Conservation (phyloP, 2,888 invertebrate genomes). For the Disparrhopalites patrizii region DNA sequence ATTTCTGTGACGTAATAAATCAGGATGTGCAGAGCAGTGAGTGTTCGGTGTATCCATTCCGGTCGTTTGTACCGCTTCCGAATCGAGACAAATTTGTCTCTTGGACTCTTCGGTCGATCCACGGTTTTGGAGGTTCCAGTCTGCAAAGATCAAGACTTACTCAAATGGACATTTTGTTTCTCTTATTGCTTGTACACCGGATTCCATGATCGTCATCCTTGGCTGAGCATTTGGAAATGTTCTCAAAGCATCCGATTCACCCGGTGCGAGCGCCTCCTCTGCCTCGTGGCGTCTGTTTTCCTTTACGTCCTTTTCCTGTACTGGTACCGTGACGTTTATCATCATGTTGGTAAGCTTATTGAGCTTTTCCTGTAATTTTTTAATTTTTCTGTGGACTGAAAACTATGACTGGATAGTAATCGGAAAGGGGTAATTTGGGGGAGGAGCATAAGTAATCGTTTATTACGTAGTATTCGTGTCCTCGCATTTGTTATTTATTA, state of each 20-base stretch:
- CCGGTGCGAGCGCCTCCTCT: conserved; percentile 8
- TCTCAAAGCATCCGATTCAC: background rate
- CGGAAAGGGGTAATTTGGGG: too few relatives aligned
- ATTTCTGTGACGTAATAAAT: too few relatives aligned
- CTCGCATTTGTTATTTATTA: too few relatives aligned
- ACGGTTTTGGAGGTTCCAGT: background rate
- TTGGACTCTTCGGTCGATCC: background rate
- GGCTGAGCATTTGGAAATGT: conserved; percentile 1
- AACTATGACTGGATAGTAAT: too few relatives aligned
- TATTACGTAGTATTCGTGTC: too few relatives aligned
- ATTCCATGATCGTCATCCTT: conserved; percentile 10
- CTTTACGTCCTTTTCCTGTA: background rate
- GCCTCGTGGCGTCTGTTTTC: background rate
- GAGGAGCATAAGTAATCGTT: too few relatives aligned
- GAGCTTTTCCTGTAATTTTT: too few relatives aligned
- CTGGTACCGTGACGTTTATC: background rate
- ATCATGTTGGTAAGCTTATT: background rate
- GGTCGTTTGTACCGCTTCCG: background rate
- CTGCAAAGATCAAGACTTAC: background rate
- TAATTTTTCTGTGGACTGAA: too few relatives aligned
- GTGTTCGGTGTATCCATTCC: background rate
- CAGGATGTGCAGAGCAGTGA: conserved; percentile 5
- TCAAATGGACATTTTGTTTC: background rate
- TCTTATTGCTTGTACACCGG: background rate
- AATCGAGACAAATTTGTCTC: conserved; percentile 2